Base-by-base conservation (phyloP, 2,888 invertebrate genomes). In the Volucella zonaria region DNA sequence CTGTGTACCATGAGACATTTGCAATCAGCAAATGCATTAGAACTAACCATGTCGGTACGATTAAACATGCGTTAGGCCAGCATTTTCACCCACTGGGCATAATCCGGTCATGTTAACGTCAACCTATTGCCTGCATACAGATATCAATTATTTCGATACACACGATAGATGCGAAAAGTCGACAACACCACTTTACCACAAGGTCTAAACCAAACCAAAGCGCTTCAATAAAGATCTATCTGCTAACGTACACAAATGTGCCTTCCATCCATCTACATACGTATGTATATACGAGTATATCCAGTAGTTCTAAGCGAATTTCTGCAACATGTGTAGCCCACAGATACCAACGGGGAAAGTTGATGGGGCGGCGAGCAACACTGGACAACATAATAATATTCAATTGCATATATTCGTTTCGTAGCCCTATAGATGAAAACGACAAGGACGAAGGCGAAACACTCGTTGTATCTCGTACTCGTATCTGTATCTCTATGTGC, bases 151-250 rank as follows among this genome's bases (percentile, higher is more conserved):
- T 81, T 73, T 68, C 47, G 43, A 81, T 59, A 59, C 68, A 68
- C 38, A 45, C 67, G 38, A 61, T 54, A 42, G 66, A 85, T 85
- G 78, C 74, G 82, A 78, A 74, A 78, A 78, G 82, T 86, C 86
- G 82, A 78, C 73, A 82, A 82, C 74, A 86, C 68, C 67, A 85
- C 81, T 68, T 64, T 61, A 81, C 81, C 76, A 58, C 81, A 77
- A 67, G 66, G 61, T 40, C 70, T 73, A 76, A 70, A 75, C 42
- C 12, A 58, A 68, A 49, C 64, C 49, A 66, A 66, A 80, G 51
- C 18, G 73, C 56, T 70, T 23, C 56, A 75, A 75, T 76, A 67
- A 67, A 76, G 71, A 71, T 85, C 71, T 80, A 76, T 31, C 31
- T 31, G 74, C 64, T 58, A 70, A 78, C 49, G 52, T 67, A 61